phyloP scores from a whole-genome alignment of 2,888 invertebrate genomes.

The Endomychus coccineus region DNA sequence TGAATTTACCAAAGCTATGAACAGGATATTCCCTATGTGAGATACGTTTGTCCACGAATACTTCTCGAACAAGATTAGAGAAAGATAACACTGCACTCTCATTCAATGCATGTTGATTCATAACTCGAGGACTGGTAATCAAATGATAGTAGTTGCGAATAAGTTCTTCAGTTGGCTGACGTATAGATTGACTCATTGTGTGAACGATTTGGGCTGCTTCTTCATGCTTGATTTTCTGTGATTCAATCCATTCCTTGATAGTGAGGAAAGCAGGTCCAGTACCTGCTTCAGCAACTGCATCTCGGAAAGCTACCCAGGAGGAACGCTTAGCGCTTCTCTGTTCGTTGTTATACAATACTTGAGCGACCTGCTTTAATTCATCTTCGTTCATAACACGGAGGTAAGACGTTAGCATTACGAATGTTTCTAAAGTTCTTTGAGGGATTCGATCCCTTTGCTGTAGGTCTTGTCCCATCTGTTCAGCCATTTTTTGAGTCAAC shows the following conservation, averaged over 20 bases:
- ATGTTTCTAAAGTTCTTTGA: constrained; percentile 55
- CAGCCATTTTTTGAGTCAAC: constrained; percentile 39
- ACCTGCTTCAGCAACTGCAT: constrained; percentile 58
- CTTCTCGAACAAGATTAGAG: constrained; percentile 52
- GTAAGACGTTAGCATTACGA: constrained; percentile 51
- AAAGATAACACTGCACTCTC: constrained; percentile 53
- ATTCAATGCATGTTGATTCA: constrained; percentile 47
- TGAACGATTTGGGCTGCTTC: constrained; percentile 56
- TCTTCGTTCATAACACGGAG: constrained; percentile 55
- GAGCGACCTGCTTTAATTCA: constrained; percentile 51
- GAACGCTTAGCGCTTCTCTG: constrained; percentile 36
- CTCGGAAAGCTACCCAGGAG: constrained; percentile 58
- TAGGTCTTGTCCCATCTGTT: constrained; percentile 54
- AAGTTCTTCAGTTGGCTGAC: constrained; percentile 56
- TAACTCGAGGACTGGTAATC: constrained; percentile 49
- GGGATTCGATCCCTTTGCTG: constrained; percentile 52
- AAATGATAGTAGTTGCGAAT: constrained; percentile 54
- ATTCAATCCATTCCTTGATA: constrained; percentile 55
- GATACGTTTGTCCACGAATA: constrained; percentile 51
- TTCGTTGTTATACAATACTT: constrained; percentile 45
- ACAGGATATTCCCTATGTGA: constrained; percentile 57
- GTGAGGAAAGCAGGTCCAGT: constrained; percentile 60
- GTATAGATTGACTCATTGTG: constrained; percentile 48
- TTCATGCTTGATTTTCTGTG: constrained; percentile 43
- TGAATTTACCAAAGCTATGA: constrained; percentile 56